phyloP scores from a whole-genome alignment of 1,140 invertebrate species.

The Tenebrio molitor region DNA sequence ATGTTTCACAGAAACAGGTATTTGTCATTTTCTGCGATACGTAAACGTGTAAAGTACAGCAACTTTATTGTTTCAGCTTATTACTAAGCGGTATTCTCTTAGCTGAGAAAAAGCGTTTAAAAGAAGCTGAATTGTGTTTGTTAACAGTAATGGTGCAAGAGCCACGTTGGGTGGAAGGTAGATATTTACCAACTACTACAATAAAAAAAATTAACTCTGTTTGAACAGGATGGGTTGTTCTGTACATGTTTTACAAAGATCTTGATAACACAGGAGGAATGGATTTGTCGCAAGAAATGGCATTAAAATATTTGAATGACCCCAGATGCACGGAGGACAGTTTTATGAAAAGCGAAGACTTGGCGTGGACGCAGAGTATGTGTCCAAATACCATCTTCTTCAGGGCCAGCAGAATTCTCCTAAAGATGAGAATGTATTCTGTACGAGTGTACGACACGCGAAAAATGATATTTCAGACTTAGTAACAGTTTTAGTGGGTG shows the following conservation, averaged over 20 bases:
- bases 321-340: conserved; percentile 44
- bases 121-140: conserved; percentile 61
- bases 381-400: conserved; percentile 58
- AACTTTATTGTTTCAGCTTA: conserved; percentile 37
- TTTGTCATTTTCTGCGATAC: no score
- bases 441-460: conserved; percentile 38
- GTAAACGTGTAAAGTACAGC: no score
- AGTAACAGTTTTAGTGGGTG: conserved; percentile 55
- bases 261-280: conserved; percentile 55
- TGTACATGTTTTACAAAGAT: conserved; percentile 58
- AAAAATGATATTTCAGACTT: conserved; percentile 24
- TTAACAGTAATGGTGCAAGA: conserved; percentile 53
- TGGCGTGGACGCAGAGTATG: conserved; percentile 57
- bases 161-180: conserved; percentile 59
- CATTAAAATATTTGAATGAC: conserved; percentile 52
- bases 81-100: conserved; percentile 56
- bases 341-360: conserved; percentile 54
- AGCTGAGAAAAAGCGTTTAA: conserved; percentile 49
- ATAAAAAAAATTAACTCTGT: no score
- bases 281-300: conserved; percentile 59
- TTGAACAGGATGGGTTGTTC: conserved; percentile 54
- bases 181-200: no score
- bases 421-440: conserved; percentile 59
- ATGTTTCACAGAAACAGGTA: conserved; percentile 56
- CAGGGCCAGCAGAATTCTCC: conserved; percentile 54